phyloP scores from a whole-genome alignment of 2,888 invertebrate genomes.

The Sesia bembeciformis region DNA sequence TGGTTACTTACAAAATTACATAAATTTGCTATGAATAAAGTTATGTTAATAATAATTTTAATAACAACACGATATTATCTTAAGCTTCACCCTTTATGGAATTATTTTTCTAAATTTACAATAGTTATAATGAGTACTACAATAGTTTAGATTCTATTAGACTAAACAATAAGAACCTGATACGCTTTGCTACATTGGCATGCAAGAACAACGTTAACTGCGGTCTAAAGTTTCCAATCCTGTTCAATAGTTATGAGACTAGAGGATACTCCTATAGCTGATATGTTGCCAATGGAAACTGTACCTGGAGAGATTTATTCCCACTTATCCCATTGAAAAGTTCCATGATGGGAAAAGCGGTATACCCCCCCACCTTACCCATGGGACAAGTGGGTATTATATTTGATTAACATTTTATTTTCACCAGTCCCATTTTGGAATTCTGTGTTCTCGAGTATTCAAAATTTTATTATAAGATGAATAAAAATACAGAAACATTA shows the following conservation, averaged over 20 bases:
- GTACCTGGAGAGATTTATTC: too few species aligned
- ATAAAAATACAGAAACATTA: too few species aligned
- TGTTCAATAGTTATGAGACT: constrained; percentile 34
- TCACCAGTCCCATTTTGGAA: too few species aligned
- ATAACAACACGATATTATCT: constrained; percentile 14
- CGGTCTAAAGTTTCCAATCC: constrained; percentile 19
- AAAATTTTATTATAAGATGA: too few species aligned
- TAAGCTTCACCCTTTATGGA: constrained; percentile 26
- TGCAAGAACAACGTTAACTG: constrained; percentile 30
- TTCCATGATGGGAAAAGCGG: too few species aligned
- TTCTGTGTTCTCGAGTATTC: too few species aligned
- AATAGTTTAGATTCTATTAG: constrained; percentile 55
- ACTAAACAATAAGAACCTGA: constrained; percentile 22
- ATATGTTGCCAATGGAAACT: not conserved
- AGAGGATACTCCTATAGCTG: constrained; percentile 45
- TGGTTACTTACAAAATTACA: constrained; percentile 28
- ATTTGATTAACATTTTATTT: too few species aligned
- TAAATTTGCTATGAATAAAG: not conserved
- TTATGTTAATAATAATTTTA: not conserved
- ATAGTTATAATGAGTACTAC: constrained; percentile 37
- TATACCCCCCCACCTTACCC: too few species aligned
- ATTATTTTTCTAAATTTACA: constrained; percentile 28
- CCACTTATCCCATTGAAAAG: too few species aligned
- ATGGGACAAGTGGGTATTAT: too few species aligned
- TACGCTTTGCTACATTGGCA: constrained; percentile 71